Evolutionary conservation across 2,113 vertebrate species (phyloP).

Genomic region (Elachura formosa): DNA sequence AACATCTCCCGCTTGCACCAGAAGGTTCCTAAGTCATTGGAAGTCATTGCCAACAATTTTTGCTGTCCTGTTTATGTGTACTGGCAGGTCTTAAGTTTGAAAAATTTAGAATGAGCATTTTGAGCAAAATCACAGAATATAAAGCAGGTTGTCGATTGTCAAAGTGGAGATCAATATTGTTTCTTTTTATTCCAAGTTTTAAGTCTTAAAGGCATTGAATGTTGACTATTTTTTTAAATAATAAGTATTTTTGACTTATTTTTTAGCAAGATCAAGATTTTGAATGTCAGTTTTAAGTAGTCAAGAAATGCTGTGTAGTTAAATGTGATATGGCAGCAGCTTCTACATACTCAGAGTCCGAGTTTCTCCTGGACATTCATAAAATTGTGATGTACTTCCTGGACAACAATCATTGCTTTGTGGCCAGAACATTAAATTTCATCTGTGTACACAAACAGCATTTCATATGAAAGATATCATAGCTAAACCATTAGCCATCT

Average conservation of each 20-base stretch:
- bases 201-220: background rate
- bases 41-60: background rate
- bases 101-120: background rate
- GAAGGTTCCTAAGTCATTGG: background rate
- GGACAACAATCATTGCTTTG: background rate
- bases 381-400: background rate
- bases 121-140: background rate
- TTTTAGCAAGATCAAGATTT: background rate
- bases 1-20: background rate
- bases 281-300: background rate
- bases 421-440: background rate
- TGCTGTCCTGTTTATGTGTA: background rate
- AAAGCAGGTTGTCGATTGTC: background rate
- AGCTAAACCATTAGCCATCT: background rate
- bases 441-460: background rate
- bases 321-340: background rate
- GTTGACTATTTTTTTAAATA: background rate
- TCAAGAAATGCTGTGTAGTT: background rate
- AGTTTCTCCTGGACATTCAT: background rate
- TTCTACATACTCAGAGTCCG: background rate
- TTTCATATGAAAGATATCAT: background rate
- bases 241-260: fast-evolving
- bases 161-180: background rate
- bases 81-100: background rate
- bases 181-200: background rate